Conservation (phyloP, 2,113 vertebrate genomes). For the Gavia stellata region DNA sequence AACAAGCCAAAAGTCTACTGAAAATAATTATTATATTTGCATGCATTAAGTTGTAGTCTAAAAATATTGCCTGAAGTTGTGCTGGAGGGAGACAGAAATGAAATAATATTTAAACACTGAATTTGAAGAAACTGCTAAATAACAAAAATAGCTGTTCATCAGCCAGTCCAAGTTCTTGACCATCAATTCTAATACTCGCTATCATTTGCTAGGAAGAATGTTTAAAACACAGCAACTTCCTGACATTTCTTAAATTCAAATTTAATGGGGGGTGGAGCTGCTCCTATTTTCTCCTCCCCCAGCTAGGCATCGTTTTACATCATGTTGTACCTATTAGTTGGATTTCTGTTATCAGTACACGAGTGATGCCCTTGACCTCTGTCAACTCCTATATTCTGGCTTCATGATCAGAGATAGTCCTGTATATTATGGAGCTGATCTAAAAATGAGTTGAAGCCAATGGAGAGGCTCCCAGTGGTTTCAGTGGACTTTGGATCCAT, state of each 20-base stretch:
- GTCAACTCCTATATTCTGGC: not conserved
- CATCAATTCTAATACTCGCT: not conserved
- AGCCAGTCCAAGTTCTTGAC: not conserved
- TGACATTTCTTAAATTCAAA: not conserved
- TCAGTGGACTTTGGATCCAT: not conserved
- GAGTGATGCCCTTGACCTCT: not conserved
- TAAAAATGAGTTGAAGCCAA: not conserved
- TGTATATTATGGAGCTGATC: not conserved
- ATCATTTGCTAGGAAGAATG: not conserved
- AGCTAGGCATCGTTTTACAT: not conserved
- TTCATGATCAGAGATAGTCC: not conserved
- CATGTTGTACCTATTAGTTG: not conserved
- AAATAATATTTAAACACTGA: not conserved
- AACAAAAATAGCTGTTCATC: not conserved
- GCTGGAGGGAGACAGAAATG: not conserved
- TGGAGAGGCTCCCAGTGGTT: not conserved
- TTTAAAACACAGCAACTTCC: not conserved
- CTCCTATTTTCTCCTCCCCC: not conserved
- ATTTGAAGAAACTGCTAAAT: not conserved
- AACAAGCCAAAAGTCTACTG: not conserved
- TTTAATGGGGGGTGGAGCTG: not conserved
- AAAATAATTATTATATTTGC: not conserved
- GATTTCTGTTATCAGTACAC: rapidly evolving
- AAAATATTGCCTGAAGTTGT: not conserved
- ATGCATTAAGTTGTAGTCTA: not conserved